phyloP scores from a whole-genome alignment of 2,888 invertebrate genomes.

The Fragum sueziense region DNA sequence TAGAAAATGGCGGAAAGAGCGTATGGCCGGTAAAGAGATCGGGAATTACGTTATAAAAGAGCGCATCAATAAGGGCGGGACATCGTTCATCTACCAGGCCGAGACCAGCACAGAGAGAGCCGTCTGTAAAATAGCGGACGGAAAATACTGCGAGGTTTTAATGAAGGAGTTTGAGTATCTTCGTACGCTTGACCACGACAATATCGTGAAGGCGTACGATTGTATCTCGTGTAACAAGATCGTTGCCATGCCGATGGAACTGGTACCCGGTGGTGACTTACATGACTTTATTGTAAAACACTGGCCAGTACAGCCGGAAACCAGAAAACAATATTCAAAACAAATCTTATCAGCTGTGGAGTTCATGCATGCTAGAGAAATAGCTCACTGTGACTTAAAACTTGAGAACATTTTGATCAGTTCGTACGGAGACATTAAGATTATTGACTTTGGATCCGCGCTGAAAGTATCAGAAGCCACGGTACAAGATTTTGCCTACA shows the following conservation, averaged over 20 bases:
- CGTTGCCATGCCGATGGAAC: constrained; percentile 53
- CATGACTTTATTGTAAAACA: constrained; percentile 49
- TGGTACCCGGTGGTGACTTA: constrained; percentile 39
- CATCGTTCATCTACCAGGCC: constrained; percentile 39
- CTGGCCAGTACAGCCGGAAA: constrained; percentile 50
- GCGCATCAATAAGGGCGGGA: constrained; percentile 43
- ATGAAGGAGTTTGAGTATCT: constrained; percentile 53
- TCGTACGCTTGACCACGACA: constrained; percentile 42
- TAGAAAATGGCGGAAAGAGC: constrained; percentile 55
- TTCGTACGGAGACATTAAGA: constrained; percentile 36
- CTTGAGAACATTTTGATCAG: constrained; percentile 56
- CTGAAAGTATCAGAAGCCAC: constrained; percentile 51
- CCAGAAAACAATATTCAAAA: constrained; percentile 31
- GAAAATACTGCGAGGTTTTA: constrained; percentile 46
- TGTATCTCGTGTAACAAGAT: constrained; percentile 52
- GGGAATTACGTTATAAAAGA: constrained; percentile 42
- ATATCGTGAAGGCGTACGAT: constrained; percentile 50
- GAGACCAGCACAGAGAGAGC: constrained; percentile 13
- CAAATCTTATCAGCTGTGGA: constrained; percentile 56
- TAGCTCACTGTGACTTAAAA: constrained; percentile 62
- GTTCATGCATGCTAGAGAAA: constrained; percentile 44
- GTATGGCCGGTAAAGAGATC: constrained; percentile 50
- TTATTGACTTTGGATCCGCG: constrained; percentile 60
- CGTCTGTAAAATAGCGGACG: constrained; percentile 55
- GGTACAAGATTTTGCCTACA: constrained; percentile 55